phyloP scores from a whole-genome alignment of 2,113 vertebrate species.

The Quiscalus mexicanus region DNA sequence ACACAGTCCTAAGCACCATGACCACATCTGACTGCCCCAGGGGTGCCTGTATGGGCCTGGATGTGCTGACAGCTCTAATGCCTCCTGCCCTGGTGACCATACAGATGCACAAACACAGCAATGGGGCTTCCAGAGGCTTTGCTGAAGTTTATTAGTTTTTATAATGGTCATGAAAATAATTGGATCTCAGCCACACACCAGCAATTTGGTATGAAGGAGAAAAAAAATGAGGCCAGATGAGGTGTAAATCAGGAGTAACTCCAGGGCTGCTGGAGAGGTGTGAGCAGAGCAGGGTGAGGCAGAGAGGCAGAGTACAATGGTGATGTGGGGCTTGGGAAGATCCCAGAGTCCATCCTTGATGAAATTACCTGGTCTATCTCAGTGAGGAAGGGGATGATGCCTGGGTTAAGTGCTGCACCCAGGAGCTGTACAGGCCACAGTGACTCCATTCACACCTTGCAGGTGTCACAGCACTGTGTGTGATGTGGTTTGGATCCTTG shows the following conservation, averaged over 20 bases:
- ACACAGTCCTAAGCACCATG: accelerated
- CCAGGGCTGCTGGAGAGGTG: background rate
- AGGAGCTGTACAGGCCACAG: background rate
- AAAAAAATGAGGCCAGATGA: slow-evolving; percentile 24
- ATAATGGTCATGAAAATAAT: slow-evolving; percentile 6
- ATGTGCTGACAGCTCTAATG: background rate
- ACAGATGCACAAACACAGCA: background rate
- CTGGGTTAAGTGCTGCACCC: background rate
- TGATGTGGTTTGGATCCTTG: background rate
- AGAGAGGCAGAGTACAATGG: accelerated
- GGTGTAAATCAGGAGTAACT: slow-evolving; percentile 16
- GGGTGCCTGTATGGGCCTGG: background rate
- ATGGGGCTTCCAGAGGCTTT: background rate
- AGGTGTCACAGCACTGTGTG: accelerated
- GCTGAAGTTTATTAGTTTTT: slow-evolving; percentile 49
- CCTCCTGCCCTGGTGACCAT: background rate
- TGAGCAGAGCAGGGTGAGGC: background rate
- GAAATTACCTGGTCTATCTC: background rate
- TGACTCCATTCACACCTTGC: background rate
- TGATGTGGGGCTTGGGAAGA: background rate
- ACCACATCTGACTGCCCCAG: background rate
- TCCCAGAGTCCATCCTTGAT: accelerated
- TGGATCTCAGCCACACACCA: background rate
- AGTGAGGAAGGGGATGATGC: background rate
- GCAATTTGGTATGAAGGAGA: background rate